These are phyloP conservation scores for Sminthurides aquaticus DNA, from an alignment of 2,888 invertebrate genomes.

Conservation along the genomic window DNA sequence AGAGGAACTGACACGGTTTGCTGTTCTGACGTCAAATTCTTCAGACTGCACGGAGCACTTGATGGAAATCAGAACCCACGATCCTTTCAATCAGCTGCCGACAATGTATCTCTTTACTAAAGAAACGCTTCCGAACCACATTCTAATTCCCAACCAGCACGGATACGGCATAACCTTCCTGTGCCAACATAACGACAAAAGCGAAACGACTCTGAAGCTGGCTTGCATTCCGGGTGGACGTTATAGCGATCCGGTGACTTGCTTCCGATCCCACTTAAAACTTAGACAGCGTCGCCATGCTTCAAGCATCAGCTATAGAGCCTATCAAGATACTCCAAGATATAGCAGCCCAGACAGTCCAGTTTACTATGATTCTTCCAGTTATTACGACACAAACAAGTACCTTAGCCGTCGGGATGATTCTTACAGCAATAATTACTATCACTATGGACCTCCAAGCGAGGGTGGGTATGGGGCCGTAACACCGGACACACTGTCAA, in stretches of 20 bases:
- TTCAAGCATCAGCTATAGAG: not conserved
- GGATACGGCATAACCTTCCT: slow-evolving; percentile 40
- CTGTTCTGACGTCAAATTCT: slow-evolving; percentile 19
- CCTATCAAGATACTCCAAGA: slow-evolving; percentile 5
- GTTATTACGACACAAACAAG: not conserved
- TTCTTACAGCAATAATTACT: slow-evolving; percentile 8
- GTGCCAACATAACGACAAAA: slow-evolving; percentile 25
- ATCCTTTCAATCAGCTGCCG: slow-evolving; percentile 40
- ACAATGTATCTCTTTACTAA: slow-evolving; percentile 26
- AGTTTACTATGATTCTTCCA: not conserved
- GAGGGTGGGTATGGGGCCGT: slow-evolving; percentile 10
- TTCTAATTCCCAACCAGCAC: slow-evolving; percentile 39
- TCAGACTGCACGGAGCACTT: slow-evolving; percentile 29
- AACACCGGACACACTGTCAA: slow-evolving; percentile 14
- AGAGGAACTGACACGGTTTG: slow-evolving; percentile 26
- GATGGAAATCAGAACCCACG: slow-evolving; percentile 35
- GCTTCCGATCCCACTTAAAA: slow-evolving; percentile 34
- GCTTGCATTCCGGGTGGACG: slow-evolving; percentile 36
- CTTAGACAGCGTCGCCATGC: slow-evolving; percentile 26
- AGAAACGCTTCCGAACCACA: slow-evolving; percentile 29
- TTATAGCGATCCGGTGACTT: slow-evolving; percentile 33
- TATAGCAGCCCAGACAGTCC: not conserved
- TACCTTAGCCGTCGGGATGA: not conserved
- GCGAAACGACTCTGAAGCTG: slow-evolving; percentile 26
- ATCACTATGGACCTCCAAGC: slow-evolving; percentile 13